These are phyloP conservation scores for Pyrochroa serraticornis DNA, from an alignment of 2,888 invertebrate genomes.

Conservation along the genomic window DNA sequence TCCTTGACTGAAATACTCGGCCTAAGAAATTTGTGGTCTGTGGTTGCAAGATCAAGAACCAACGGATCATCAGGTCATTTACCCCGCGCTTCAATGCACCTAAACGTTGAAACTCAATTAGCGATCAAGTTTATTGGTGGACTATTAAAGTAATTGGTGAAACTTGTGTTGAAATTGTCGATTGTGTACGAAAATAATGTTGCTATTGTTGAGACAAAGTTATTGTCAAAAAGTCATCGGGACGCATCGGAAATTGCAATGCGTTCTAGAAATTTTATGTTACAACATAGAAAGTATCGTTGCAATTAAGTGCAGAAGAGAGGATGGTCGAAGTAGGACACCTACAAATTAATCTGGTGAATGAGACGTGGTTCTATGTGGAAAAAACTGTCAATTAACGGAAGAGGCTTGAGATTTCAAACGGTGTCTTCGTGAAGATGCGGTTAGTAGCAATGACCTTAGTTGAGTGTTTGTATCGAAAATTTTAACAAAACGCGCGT, in stretches of 20 bases:
- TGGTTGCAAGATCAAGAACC: neutral
- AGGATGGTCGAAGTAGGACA: conserved; percentile 6
- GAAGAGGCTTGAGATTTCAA: too few relatives aligned
- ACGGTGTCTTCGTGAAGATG: too few relatives aligned
- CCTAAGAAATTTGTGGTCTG: neutral
- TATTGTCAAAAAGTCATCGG: conserved; percentile 23
- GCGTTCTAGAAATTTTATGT: conserved; percentile 29
- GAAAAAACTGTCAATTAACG: too few relatives aligned
- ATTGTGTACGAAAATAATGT: too few relatives aligned
- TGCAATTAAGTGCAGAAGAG: conserved; percentile 16
- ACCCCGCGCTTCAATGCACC: neutral
- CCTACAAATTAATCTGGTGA: conserved; percentile 10
- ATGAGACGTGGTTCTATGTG: too few relatives aligned
- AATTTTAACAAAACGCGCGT: too few relatives aligned
- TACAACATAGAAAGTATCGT: conserved; percentile 37
- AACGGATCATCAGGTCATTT: conserved; percentile 11
- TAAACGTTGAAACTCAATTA: too few relatives aligned
- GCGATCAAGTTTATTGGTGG: neutral
- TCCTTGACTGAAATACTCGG: too few relatives aligned
- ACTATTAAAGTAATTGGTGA: neutral
- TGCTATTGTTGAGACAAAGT: neutral
- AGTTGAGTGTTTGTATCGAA: too few relatives aligned
- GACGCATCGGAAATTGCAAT: conserved; percentile 18
- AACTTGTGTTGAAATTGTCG: neutral
- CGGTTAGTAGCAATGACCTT: too few relatives aligned